Conservation (phyloP, 1,140 invertebrate genomes). For the Monochamus saltuarius region DNA sequence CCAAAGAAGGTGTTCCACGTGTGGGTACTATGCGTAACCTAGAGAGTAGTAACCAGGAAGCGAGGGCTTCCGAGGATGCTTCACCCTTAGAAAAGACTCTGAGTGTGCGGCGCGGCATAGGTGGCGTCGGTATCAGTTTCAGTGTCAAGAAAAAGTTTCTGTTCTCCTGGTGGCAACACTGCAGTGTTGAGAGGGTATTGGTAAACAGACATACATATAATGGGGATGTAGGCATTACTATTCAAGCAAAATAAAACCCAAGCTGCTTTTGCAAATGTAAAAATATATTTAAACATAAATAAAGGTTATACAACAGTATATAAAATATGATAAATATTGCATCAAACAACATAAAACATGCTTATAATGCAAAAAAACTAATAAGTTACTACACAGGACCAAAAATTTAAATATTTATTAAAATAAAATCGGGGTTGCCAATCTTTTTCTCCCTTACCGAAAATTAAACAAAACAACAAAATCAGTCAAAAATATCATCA, state of each 20-base stretch:
- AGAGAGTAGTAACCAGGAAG: not conserved
- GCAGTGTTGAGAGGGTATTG: conserved; percentile 35
- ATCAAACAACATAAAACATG: conserved; percentile 52
- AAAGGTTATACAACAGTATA: conserved; percentile 52
- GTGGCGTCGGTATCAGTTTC: conserved; percentile 24
- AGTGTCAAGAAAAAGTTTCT: conserved; percentile 18
- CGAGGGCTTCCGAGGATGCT: not conserved
- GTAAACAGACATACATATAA: conserved; percentile 30
- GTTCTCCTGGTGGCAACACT: conserved; percentile 46
- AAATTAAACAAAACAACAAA: conserved; percentile 23
- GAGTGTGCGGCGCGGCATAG: conserved; percentile 35
- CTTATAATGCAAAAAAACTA: conserved; percentile 48
- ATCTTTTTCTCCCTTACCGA: conserved; percentile 30
- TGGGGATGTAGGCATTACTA: conserved; percentile 28
- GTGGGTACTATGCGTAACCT: conserved; percentile 9
- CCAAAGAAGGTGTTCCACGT: conserved; percentile 21
- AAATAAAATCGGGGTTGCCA: conserved; percentile 42
- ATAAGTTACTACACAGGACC: conserved; percentile 49
- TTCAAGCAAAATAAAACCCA: conserved; percentile 52
- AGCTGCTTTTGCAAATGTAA: conserved; percentile 52
- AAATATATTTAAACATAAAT: conserved; percentile 55
- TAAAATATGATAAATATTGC: conserved; percentile 53
- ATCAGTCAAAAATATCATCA: conserved; percentile 46
- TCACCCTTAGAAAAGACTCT: conserved; percentile 7
- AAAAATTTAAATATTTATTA: conserved; percentile 26